phyloP scores from a whole-genome alignment of 2,888 invertebrate species.

The Brenthis daphne region DNA sequence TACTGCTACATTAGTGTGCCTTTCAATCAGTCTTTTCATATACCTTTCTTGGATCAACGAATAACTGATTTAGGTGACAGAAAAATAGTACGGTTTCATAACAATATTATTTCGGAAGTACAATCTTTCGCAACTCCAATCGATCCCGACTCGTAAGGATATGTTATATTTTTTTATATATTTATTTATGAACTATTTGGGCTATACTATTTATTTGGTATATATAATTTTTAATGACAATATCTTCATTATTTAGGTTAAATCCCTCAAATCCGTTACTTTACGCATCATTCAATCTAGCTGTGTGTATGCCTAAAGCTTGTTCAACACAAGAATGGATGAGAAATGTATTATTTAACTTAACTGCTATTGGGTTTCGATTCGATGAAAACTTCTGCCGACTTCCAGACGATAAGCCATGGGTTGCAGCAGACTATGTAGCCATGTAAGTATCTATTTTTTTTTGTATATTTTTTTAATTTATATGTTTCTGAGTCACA shows the following conservation, averaged over 20 bases:
- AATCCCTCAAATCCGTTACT: conserved; percentile 29
- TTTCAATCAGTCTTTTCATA: conserved; percentile 43
- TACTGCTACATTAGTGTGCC: conserved; percentile 54
- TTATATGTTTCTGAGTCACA: no score
- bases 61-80: conserved; percentile 13
- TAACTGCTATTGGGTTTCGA: conserved; percentile 44
- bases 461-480: neutral
- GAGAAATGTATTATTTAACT: conserved; percentile 45
- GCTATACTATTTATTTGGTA: neutral
- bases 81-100: conserved; percentile 23
- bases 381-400: conserved; percentile 58
- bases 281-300: conserved; percentile 46
- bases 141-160: conserved; percentile 12
- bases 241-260: conserved; percentile 26
- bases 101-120: conserved; percentile 18
- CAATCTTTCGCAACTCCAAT: conserved; percentile 17
- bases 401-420: conserved; percentile 65
- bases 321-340: conserved; percentile 59
- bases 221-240: no score
- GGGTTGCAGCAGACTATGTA: conserved; percentile 64
- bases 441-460: conserved; percentile 57
- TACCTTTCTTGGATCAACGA: conserved; percentile 32
- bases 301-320: conserved; percentile 62
- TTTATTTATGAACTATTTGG: neutral
- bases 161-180: neutral